These are phyloP conservation scores for Cheilosia vulpina DNA, from an alignment of 2,888 invertebrate species.

Conservation along the genomic window DNA sequence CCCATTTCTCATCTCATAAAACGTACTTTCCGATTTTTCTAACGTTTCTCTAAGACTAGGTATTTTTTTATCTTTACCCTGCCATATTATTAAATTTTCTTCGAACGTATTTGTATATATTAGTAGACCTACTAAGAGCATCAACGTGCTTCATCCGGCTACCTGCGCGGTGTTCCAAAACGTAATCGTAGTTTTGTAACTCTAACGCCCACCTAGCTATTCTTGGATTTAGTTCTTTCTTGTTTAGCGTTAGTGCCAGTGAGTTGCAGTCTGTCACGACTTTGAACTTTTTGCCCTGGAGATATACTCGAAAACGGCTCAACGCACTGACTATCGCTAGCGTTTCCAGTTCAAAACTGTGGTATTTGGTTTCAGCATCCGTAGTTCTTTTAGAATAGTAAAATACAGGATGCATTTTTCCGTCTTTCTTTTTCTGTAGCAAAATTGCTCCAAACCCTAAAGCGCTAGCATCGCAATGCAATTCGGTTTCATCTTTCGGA, in stretches of 20 bases:
- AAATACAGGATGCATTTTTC: constrained; percentile 76
- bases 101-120: constrained; percentile 30
- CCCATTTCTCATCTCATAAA: no score
- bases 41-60: neutral
- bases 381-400: constrained; percentile 78
- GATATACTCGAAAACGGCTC: constrained; percentile 76
- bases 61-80: neutral
- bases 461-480: constrained; percentile 78
- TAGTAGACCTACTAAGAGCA: constrained; percentile 59
- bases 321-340: constrained; percentile 77
- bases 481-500: constrained; percentile 73
- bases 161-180: constrained; percentile 35
- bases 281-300: constrained; percentile 76
- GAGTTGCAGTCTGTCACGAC: constrained; percentile 76
- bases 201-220: constrained; percentile 72
- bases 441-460: no score
- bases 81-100: neutral
- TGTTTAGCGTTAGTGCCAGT: constrained; percentile 72
- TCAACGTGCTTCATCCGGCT: constrained; percentile 54
- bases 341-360: constrained; percentile 78
- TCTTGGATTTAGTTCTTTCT: constrained; percentile 73
- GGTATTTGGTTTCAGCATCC: constrained; percentile 75
- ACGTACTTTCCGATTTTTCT: neutral
- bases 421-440: constrained; percentile 35
- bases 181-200: constrained; percentile 9